Percentiles rank a stretch among this genome's conserved stretches.
These are phyloP conservation scores for Bombus sibiricus DNA, from an alignment of 1,140 invertebrate genomes.

Conservation along the genomic window DNA sequence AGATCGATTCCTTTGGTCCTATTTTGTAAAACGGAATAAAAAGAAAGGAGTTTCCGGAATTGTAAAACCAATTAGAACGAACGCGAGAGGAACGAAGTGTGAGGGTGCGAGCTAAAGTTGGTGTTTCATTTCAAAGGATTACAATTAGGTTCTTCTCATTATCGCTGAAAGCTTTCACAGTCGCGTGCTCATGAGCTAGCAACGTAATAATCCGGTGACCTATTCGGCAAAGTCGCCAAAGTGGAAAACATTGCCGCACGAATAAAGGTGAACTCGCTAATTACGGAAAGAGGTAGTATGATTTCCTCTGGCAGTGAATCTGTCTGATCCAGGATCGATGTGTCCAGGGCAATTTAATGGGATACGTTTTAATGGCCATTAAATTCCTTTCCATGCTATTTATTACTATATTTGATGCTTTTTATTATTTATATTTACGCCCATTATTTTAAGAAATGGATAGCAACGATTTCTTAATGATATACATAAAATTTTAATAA, in stretches of 20 bases:
- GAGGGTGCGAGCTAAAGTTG: not conserved
- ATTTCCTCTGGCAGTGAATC: too few species aligned
- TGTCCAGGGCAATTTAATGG: too few species aligned
- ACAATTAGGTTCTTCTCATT: constrained; percentile 67
- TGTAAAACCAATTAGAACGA: constrained; percentile 37
- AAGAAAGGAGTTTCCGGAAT: constrained; percentile 32
- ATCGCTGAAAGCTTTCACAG: constrained; percentile 60
- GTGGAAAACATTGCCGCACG: constrained; percentile 40
- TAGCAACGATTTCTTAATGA: too few species aligned
- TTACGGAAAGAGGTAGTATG: constrained; percentile 24
- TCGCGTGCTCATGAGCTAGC: constrained; percentile 34
- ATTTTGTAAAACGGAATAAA: not conserved
- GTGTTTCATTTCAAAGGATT: constrained; percentile 62
- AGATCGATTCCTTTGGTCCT: constrained; percentile 36
- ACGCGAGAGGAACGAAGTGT: constrained; percentile 14
- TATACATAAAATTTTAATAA: too few species aligned
- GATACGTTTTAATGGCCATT: too few species aligned
- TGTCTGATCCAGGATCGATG: too few species aligned
- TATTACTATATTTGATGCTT: too few species aligned
- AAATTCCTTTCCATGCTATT: too few species aligned
- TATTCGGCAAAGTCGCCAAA: constrained; percentile 26
- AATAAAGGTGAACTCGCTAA: constrained; percentile 43
- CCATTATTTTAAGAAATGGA: too few species aligned
- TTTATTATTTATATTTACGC: too few species aligned
- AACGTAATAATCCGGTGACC: constrained; percentile 54